Conservation (phyloP, 2,797 vertebrate genomes). For the Molossus alvarezi region DNA sequence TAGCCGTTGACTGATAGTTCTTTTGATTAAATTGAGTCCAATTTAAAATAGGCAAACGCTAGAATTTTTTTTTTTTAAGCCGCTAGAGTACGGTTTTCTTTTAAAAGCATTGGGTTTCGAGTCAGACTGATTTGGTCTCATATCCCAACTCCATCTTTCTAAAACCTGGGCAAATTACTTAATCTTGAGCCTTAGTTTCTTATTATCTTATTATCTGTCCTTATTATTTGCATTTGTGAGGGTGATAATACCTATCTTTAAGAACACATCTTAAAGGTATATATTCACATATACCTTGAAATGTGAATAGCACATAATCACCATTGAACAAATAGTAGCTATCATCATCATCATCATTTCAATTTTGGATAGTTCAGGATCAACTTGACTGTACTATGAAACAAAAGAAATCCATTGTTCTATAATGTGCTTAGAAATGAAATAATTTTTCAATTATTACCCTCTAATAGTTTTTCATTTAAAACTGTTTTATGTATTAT, state of each 20-base stretch:
- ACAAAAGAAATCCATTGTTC: slow-evolving; percentile 49
- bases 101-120: neutral
- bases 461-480: slow-evolving; percentile 10
- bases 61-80: neutral
- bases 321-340: neutral
- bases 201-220: neutral
- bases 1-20: neutral
- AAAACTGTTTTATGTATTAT: slow-evolving; percentile 31
- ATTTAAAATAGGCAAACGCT: slow-evolving; percentile 34
- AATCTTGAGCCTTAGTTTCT: neutral
- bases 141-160: neutral
- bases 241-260: slow-evolving; percentile 30
- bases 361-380: slow-evolving; percentile 40
- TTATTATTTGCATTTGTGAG: neutral
- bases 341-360: neutral
- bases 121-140: neutral
- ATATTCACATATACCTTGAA: neutral
- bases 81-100: neutral
- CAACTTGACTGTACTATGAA: neutral
- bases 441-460: slow-evolving; percentile 1
- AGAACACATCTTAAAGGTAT: neutral
- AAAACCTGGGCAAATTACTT: neutral
- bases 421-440: slow-evolving; percentile 30
- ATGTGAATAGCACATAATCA: neutral
- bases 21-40: neutral